Evolutionary conservation across 2,888 invertebrate genomes (phyloP), one percentile per base, ranked within the genome.

Genomic region (Eilema depressum): DNA sequence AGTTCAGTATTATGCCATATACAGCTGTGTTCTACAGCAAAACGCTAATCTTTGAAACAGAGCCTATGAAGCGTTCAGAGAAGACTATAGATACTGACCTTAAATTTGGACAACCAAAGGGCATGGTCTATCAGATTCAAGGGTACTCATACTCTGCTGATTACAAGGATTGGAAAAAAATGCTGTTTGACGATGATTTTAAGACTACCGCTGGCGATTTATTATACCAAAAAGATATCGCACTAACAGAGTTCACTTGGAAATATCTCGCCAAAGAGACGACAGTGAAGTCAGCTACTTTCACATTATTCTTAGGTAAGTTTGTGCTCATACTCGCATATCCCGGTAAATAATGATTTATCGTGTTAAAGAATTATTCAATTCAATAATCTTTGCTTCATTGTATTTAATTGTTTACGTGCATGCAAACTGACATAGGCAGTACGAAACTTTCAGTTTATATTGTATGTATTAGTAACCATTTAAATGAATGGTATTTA

Each of bases 1-100:
- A 97, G 81, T 95, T 93, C 87, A 96, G 96, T 80, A 95, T 96
- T 1, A 93, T 95, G 92, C 97, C 97, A 8, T 97, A 96, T 89
- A 96, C 96, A 14, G 89, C 96, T 2, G 93, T 91, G 75, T 94
- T 96, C 80, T 95, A 96, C 80, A 95, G 96, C 75, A 92, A 96
- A 60, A 89, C 93, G 3, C 1, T 66, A 4, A 66, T 14, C 12
- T 70, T 25, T 41, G 56, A 70, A 17, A 14, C 23, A 4, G 94
- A 96, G 79, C 74, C 95, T 14, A 90, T 96, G 66, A 86, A 84
- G 64, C 91, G 88, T 20, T 83, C 78, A 68, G 28, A 23, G 47
- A 64, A 64, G 60, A 59, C 83, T 17, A 82, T 82, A 12, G 84
- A 83, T 66, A 75, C 86, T 66, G 87, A 91, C 76, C 79, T 83